These are phyloP conservation scores for Melanotaenia duboulayi DNA, from an alignment of 2,113 vertebrate species.

Conservation along the genomic window DNA sequence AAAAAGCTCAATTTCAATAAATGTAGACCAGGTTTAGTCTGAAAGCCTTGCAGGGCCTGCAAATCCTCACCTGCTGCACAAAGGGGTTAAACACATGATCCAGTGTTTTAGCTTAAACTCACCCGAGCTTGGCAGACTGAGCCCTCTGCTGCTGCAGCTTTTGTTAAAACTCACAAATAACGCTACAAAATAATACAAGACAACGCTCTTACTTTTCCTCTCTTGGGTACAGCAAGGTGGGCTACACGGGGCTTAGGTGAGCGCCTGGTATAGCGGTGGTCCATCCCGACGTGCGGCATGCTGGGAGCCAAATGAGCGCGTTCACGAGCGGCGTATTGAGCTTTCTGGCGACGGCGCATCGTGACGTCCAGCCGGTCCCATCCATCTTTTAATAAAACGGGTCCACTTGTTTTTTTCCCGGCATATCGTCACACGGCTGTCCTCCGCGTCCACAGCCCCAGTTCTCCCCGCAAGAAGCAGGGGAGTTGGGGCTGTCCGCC, in stretches of 20 bases:
- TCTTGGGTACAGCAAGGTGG: slow-evolving; percentile 46
- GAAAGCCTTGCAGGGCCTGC: slow-evolving; percentile 5
- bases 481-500: slow-evolving; percentile 57
- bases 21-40: background rate
- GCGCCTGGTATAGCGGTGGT: slow-evolving; percentile 52
- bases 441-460: slow-evolving; percentile 56
- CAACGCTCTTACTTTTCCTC: slow-evolving; percentile 58
- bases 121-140: slow-evolving; percentile 1
- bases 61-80: slow-evolving; percentile 41
- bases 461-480: slow-evolving; percentile 54
- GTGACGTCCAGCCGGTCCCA: slow-evolving; percentile 83
- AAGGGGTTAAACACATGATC: slow-evolving; percentile 22
- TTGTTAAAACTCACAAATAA: background rate
- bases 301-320: slow-evolving; percentile 74
- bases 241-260: slow-evolving; percentile 47
- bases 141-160: slow-evolving; percentile 6
- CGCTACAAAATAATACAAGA: slow-evolving; percentile 3
- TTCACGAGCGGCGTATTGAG: slow-evolving; percentile 77
- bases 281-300: slow-evolving; percentile 61
- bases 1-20: background rate
- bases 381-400: slow-evolving; percentile 81
- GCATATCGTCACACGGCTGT: slow-evolving; percentile 32
- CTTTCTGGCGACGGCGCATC: slow-evolving; percentile 74
- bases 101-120: slow-evolving; percentile 29
- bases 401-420: slow-evolving; percentile 47